Base-by-base conservation (phyloP, 2,888 invertebrate genomes). In the Drosophila dives region DNA sequence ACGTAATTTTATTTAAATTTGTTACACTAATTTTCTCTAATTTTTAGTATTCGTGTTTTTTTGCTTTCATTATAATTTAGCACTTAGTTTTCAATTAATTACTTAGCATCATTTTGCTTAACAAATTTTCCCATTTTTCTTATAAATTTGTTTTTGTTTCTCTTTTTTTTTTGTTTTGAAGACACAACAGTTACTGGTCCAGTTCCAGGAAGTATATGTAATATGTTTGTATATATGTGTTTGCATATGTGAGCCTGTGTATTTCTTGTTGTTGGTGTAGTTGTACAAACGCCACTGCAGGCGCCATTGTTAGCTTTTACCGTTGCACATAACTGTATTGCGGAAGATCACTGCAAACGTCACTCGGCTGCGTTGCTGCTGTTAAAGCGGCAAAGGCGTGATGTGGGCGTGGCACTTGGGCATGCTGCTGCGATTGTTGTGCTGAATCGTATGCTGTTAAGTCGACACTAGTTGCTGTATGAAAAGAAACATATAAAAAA, bases 151-250 rank as follows among this genome's bases (percentile, higher is more conserved):
- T 53, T 70, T 77, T 72, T 69, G 51, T 75, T 79, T 71, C 26
- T 74, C 72, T 64, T 80, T 79, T 73, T 73, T 75, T 67, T 83
- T 78, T 77, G 79, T 91, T 91, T 91, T 91, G 92, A 93, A 93
- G 92, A 92, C 92, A 92, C 93, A 92, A 92, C 92, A 92, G 93
- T 93, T 92, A 92, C 93, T 93, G 93, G 93, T 93, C 93, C 92
- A 92, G 91, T 92, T 92, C 92, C 93, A 92, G 92, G 92, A 92
- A 92, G 91, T 92, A 86, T 83, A 80, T 85, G 67, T 82, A 66
- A 67, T 77, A 77, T 78, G 72, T 80, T 66, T 65, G 60, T 48
- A 42, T 83, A 54, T 83, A 56, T 88, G 40, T 56, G 61, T 89
- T 55, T 86, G 40, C 40, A 56, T 29, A 40, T 81, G 59, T 83